A percentile compares a stretch with the other conserved stretches of the same genome.
Evolutionary conservation across 2,797 vertebrate genomes (phyloP).

Genomic region (Vespertilio murinus): DNA sequence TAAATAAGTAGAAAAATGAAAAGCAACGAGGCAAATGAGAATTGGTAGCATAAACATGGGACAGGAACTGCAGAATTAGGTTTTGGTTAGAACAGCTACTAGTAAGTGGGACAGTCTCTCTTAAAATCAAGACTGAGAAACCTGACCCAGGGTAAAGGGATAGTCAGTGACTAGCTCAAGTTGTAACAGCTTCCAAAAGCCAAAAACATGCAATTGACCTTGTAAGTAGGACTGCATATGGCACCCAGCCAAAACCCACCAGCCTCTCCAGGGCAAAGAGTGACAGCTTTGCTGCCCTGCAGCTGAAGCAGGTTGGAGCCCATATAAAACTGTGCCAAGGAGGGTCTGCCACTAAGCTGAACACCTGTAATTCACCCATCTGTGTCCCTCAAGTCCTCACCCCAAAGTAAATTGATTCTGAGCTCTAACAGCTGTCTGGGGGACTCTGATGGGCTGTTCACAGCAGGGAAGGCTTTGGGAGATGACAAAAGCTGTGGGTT

Average conservation of each 20-base stretch:
- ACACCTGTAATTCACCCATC: constrained; percentile 82
- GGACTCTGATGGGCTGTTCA: constrained; percentile 69
- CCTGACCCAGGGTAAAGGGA: constrained; percentile 33
- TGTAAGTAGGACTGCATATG: constrained; percentile 69
- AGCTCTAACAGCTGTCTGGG: constrained; percentile 79
- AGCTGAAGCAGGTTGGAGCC: constrained; percentile 73
- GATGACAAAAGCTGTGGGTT: constrained; percentile 54
- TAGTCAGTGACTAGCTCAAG: constrained; percentile 52
- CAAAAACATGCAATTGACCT: constrained; percentile 72
- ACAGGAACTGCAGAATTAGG: not conserved
- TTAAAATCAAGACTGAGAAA: constrained; percentile 58
- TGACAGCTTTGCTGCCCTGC: constrained; percentile 76
- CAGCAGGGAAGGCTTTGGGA: constrained; percentile 63
- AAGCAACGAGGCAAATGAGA: not conserved
- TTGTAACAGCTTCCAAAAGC: constrained; percentile 60
- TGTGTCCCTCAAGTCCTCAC: constrained; percentile 78
- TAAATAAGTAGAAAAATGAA: constrained; percentile 6
- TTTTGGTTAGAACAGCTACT: not conserved
- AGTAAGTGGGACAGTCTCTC: constrained; percentile 1
- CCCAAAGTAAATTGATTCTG: constrained; percentile 79
- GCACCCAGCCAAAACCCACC: constrained; percentile 73
- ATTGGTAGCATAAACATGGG: not conserved
- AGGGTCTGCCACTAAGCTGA: constrained; percentile 77
- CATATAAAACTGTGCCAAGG: constrained; percentile 75
- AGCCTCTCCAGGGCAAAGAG: constrained; percentile 75